A percentile compares a stretch with the other conserved stretches of the same genome.
Evolutionary conservation across 2,888 invertebrate species (phyloP).

Genomic region (Gastrophysa polygoni): DNA sequence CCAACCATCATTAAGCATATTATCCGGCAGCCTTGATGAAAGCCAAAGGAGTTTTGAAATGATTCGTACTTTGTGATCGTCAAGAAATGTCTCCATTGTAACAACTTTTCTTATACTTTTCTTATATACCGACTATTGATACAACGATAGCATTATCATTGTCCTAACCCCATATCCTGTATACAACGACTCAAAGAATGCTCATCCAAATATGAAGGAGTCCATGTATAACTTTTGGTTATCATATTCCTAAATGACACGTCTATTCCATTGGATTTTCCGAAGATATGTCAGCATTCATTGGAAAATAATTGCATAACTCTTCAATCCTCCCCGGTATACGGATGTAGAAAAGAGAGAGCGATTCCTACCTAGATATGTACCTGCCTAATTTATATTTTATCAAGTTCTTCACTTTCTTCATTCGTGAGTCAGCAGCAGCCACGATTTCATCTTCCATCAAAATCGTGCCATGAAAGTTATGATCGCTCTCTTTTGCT

Average conservation of each 20-base stretch:
- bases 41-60: too few species aligned
- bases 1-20: too few species aligned
- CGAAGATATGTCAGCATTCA: background rate
- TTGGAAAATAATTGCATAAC: background rate
- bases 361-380: slow-evolving; percentile 13
- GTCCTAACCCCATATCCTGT: too few species aligned
- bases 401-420: slow-evolving; percentile 30
- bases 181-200: too few species aligned
- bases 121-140: too few species aligned
- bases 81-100: too few species aligned
- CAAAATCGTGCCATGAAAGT: slow-evolving; percentile 39
- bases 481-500: slow-evolving; percentile 17
- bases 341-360: slow-evolving; percentile 30
- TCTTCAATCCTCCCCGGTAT: slow-evolving; percentile 21
- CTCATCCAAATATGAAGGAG: too few species aligned
- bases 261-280: background rate
- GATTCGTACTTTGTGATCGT: too few species aligned
- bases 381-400: slow-evolving; percentile 19
- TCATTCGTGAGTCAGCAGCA: slow-evolving; percentile 30
- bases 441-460: slow-evolving; percentile 11
- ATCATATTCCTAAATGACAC: too few species aligned
- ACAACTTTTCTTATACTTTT: too few species aligned
- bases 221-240: background rate
- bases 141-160: too few species aligned
- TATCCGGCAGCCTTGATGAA: too few species aligned